Percentiles rank a stretch among this genome's conserved stretches.
Conservation (phyloP, 2,113 vertebrate genomes). For the Protobothrops flavoviridis region DNA sequence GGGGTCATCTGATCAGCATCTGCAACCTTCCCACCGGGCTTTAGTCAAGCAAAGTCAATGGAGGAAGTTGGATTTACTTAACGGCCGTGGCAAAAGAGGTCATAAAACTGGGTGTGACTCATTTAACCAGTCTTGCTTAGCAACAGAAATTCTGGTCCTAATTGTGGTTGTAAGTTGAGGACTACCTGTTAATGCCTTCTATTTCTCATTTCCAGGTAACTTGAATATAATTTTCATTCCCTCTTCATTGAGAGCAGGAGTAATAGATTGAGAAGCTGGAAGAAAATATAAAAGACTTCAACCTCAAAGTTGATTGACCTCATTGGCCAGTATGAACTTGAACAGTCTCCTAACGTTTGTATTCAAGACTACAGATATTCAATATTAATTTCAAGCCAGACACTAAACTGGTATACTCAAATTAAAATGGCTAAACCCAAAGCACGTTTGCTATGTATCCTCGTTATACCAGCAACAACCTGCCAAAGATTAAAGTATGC, state of each 20-base stretch:
- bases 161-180: not conserved
- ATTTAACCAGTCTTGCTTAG: not conserved
- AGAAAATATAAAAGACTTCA: not conserved
- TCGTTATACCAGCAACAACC: not conserved
- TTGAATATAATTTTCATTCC: not conserved
- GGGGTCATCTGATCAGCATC: not conserved
- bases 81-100: not conserved
- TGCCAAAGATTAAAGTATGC: not conserved
- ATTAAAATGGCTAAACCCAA: not conserved
- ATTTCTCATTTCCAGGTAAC: not conserved
- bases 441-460: rapidly evolving
- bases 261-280: rapidly evolving
- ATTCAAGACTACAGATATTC: not conserved
- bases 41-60: not conserved
- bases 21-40: not conserved
- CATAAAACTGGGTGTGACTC: not conserved
- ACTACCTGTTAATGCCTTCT: not conserved
- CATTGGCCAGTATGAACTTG: not conserved
- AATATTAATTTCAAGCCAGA: not conserved
- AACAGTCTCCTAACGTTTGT: not conserved
- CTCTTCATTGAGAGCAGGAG: slow-evolving; percentile 5
- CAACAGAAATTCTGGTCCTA: not conserved
- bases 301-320: not conserved
- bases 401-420: not conserved
- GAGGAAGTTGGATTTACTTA: not conserved